These are phyloP conservation scores for Coranthus polyacanthus DNA, from an alignment of 2,797 vertebrate species.

Conservation along the genomic window DNA sequence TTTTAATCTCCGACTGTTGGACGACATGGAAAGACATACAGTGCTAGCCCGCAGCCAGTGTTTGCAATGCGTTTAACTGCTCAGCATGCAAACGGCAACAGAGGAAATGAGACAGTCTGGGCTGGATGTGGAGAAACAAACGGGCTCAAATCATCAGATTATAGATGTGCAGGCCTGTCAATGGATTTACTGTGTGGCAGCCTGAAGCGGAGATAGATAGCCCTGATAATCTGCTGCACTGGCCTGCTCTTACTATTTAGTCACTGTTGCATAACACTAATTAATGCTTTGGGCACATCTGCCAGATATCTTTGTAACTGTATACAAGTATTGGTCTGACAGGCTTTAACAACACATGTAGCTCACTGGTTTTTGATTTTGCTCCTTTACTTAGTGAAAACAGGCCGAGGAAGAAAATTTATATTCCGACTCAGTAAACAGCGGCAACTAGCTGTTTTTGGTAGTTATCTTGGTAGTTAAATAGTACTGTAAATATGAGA, in stretches of 20 bases:
- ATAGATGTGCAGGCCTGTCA: conserved; percentile 57
- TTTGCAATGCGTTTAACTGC: conserved; percentile 34
- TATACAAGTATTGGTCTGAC: background rate
- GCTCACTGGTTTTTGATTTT: background rate
- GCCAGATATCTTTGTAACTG: conserved; percentile 56
- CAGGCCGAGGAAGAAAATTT: conserved; percentile 35
- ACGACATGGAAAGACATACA: conserved; percentile 7
- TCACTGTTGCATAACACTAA: conserved; percentile 66
- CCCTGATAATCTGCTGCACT: conserved; percentile 69
- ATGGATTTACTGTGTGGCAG: conserved; percentile 69
- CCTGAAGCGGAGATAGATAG: conserved; percentile 62
- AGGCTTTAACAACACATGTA: conserved; percentile 25
- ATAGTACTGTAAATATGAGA: too few relatives aligned
- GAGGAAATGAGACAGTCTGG: conserved; percentile 51
- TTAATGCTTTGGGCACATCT: conserved; percentile 64
- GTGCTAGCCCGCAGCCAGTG: conserved; percentile 10
- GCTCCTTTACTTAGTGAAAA: conserved; percentile 15
- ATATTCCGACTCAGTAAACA: conserved; percentile 46
- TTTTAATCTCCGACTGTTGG: conserved; percentile 18
- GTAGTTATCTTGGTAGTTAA: too few relatives aligned
- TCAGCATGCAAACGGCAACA: conserved; percentile 44
- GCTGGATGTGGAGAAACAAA: conserved; percentile 49
- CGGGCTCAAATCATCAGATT: conserved; percentile 72
- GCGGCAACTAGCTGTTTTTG: conserved; percentile 29
- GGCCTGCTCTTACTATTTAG: conserved; percentile 60